Evolutionary conservation across 2,888 invertebrate genomes (phyloP).

Genomic region (Drosophila sordidapex): DNA sequence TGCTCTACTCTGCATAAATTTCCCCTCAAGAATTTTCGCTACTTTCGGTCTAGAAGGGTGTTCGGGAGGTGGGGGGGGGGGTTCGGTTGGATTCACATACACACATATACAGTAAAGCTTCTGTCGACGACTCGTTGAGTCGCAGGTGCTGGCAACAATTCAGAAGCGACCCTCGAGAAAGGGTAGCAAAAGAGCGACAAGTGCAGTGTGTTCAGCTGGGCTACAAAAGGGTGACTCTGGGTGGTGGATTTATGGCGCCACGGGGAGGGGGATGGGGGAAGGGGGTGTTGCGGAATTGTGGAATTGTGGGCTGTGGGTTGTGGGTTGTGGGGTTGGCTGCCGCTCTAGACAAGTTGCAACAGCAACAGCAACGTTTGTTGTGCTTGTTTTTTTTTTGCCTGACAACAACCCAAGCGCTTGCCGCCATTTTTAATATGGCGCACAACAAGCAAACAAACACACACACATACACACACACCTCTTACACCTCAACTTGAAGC

Average conservation of each 20-base stretch:
- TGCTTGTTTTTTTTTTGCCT: conserved; percentile 41
- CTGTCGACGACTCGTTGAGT: conserved; percentile 42
- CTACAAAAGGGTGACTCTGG: conserved; percentile 31
- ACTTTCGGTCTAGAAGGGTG: conserved; percentile 13
- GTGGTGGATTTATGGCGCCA: neutral
- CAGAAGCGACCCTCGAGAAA: conserved; percentile 20
- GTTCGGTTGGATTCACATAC: conserved; percentile 15
- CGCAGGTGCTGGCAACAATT: conserved; percentile 64
- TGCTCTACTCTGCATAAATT: conserved; percentile 75
- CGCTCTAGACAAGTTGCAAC: conserved; percentile 59
- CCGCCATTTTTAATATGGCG: conserved; percentile 83
- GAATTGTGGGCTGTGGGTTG: conserved; percentile 1
- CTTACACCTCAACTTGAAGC: conserved; percentile 52
- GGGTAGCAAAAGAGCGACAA: conserved; percentile 41
- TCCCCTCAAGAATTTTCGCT: conserved; percentile 75
- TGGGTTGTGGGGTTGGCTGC: conserved; percentile 14
- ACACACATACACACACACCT: conserved; percentile 33
- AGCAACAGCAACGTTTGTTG: conserved; percentile 52
- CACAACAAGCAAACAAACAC: conserved; percentile 45
- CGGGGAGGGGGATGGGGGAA: too few relatives aligned
- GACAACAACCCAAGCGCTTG: conserved; percentile 57
- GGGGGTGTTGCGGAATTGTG: neutral
- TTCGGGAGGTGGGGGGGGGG: neutral
- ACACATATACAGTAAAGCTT: conserved; percentile 41
- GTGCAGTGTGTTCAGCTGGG: conserved; percentile 31